Percentiles rank a stretch among this genome's conserved stretches.
Evolutionary conservation across 2,888 invertebrate genomes (phyloP).

Genomic region (Pemphredon lugubris): DNA sequence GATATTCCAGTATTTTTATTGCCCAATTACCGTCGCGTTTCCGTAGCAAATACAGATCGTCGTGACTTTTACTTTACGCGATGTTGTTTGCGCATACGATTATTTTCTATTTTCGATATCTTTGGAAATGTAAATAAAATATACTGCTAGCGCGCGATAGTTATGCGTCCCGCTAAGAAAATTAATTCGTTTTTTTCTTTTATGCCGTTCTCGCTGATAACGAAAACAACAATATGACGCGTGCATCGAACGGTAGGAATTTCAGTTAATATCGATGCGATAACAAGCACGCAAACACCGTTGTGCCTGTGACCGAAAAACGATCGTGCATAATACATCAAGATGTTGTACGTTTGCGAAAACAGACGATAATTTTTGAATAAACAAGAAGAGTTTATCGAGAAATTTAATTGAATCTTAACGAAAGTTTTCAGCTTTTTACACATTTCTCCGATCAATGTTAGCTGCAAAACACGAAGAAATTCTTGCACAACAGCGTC

Average conservation of each 20-base stretch:
- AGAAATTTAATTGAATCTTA: no score
- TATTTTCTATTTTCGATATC: background rate
- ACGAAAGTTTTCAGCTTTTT: no score
- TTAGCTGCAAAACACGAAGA: no score
- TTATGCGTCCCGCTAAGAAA: background rate
- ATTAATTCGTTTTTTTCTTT: slow-evolving; percentile 23
- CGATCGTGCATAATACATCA: background rate
- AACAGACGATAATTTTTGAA: no score
- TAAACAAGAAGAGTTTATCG: no score
- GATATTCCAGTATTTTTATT: background rate
- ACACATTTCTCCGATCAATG: no score
- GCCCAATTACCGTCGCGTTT: slow-evolving; percentile 7
- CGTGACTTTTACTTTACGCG: background rate
- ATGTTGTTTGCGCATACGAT: background rate
- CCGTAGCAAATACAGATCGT: background rate
- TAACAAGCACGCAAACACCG: slow-evolving; percentile 12
- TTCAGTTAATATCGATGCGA: slow-evolving; percentile 16
- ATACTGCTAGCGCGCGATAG: background rate
- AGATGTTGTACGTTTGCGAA: background rate
- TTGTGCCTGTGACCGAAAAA: background rate
- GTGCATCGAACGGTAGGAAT: slow-evolving; percentile 11
- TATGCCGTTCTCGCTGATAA: slow-evolving; percentile 6
- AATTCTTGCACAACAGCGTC: no score
- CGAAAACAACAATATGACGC: slow-evolving; percentile 16
- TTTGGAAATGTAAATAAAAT: background rate